phyloP scores from a whole-genome alignment of 2,797 vertebrate species.

The Echeneis naucrates region DNA sequence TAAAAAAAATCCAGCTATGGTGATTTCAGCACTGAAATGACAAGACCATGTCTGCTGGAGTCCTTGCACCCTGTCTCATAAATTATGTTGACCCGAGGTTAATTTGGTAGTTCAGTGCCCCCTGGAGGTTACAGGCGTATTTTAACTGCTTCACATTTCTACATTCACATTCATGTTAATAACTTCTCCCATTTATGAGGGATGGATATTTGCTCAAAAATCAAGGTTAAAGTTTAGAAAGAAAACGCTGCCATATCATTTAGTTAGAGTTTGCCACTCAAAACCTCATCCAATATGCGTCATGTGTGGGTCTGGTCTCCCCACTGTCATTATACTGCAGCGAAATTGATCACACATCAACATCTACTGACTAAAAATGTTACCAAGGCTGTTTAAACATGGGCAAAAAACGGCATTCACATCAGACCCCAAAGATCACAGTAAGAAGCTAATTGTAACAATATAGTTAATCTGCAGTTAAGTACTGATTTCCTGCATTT shows the following conservation, averaged over 20 bases:
- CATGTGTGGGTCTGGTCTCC: background rate
- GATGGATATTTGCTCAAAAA: background rate
- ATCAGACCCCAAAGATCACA: background rate
- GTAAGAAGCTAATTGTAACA: background rate
- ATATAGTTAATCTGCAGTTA: background rate
- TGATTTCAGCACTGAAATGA: constrained; percentile 50
- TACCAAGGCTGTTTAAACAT: background rate
- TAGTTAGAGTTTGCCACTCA: background rate
- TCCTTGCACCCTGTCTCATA: constrained; percentile 47
- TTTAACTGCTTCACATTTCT: constrained; percentile 53
- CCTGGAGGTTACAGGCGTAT: constrained; percentile 76
- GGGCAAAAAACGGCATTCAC: background rate
- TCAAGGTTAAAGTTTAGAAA: background rate
- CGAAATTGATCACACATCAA: background rate
- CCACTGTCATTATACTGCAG: background rate
- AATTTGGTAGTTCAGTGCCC: constrained; percentile 77
- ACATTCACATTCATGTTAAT: constrained; percentile 63
- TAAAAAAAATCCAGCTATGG: constrained; percentile 53
- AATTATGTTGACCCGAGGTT: constrained; percentile 76
- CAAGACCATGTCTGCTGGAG: constrained; percentile 43
- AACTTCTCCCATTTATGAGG: constrained; percentile 51
- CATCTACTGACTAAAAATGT: background rate
- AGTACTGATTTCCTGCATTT: constrained; percentile 14
- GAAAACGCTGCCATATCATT: background rate
- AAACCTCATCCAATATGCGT: background rate